Percentiles rank a stretch among this genome's conserved stretches.
Evolutionary conservation across 2,113 vertebrate genomes (phyloP).

Genomic region (Capreolus pygargus): DNA sequence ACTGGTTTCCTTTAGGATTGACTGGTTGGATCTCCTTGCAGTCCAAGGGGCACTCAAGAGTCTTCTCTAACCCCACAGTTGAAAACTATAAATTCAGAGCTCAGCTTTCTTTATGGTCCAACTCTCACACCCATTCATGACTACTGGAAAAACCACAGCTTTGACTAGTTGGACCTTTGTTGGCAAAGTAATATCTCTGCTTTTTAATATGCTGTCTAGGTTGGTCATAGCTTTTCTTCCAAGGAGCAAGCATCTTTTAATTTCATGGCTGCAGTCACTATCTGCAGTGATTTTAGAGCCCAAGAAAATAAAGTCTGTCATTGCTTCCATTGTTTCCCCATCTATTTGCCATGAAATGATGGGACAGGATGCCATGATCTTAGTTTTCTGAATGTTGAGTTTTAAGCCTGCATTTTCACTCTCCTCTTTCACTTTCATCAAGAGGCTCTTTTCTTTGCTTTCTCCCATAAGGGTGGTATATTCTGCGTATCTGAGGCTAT

Average conservation of each 20-base stretch:
- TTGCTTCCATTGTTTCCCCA: not conserved
- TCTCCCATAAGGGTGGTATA: not conserved
- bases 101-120: not conserved
- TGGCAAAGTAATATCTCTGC: not conserved
- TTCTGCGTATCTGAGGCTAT: not conserved
- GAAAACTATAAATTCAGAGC: not conserved
- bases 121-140: not conserved
- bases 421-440: not conserved
- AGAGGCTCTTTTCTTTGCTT: not conserved
- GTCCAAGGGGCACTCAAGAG: not conserved
- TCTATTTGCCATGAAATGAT: not conserved
- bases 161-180: not conserved
- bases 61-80: not conserved
- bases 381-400: not conserved
- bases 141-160: not conserved
- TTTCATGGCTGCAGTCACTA: not conserved
- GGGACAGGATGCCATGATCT: not conserved
- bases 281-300: not conserved
- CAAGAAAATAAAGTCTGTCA: not conserved
- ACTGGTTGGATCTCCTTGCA: not conserved
- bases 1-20: not conserved
- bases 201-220: not conserved
- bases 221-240: not conserved
- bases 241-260: not conserved
- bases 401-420: not conserved